A percentile compares a stretch with the other conserved stretches of the same genome.
phyloP scores from a whole-genome alignment of 2,888 invertebrate species.

The Hydrotaea cyrtoneurina region DNA sequence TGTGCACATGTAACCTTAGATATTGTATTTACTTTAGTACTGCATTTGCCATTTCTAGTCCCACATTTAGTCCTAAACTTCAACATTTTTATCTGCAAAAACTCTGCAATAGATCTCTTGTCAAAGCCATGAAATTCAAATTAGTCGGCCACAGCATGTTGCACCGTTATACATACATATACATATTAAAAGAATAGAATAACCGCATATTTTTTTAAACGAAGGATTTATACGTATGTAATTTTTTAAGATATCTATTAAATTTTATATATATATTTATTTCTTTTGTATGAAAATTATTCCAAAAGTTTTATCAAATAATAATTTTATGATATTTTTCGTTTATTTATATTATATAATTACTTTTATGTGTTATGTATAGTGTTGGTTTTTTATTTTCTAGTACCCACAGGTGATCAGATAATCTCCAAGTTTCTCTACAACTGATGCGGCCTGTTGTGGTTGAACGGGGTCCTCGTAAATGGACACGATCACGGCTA shows the following conservation, averaged over 20 bases:
- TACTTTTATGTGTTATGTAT: constrained; percentile 73
- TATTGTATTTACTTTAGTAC: too few relatives aligned
- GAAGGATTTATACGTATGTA: background rate
- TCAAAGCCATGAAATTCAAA: too few relatives aligned
- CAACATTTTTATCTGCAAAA: too few relatives aligned
- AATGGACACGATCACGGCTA: constrained; percentile 95
- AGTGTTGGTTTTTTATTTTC: constrained; percentile 81
- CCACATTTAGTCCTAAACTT: too few relatives aligned
- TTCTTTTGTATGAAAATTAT: constrained; percentile 66
- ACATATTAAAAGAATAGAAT: too few relatives aligned
- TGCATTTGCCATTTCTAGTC: too few relatives aligned
- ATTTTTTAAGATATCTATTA: constrained; percentile 44
- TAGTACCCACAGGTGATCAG: constrained; percentile 98
- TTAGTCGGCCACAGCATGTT: too few relatives aligned
- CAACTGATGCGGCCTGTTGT: constrained; percentile 97
- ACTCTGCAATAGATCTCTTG: too few relatives aligned
- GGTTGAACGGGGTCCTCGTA: constrained; percentile 98
- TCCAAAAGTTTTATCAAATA: constrained; percentile 66
- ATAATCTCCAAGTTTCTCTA: constrained; percentile 98
- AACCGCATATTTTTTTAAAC: background rate
- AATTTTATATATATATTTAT: constrained; percentile 64
- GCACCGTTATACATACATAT: too few relatives aligned
- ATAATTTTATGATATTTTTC: constrained; percentile 63
- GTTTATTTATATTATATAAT: constrained; percentile 72
- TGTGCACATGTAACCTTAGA: too few relatives aligned